Evolutionary conservation across 2,797 vertebrate species (phyloP).

Genomic region (Gouania willdenowi): DNA sequence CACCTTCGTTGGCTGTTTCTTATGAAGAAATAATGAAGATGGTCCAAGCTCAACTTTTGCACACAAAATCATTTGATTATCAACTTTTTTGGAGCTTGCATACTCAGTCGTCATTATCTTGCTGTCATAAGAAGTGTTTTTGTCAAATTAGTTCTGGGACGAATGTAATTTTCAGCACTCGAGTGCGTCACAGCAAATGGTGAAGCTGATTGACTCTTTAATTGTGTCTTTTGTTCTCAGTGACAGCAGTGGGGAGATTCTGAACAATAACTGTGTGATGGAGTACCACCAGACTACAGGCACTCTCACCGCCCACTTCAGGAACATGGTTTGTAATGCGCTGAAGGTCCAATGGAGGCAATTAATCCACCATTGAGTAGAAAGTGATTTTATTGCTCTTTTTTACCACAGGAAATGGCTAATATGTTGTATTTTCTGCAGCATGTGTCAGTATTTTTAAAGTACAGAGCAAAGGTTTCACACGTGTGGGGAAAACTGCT

Average conservation of each 20-base stretch:
- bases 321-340: conserved; percentile 81
- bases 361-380: neutral
- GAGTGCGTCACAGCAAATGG: neutral
- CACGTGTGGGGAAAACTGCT: too few species aligned
- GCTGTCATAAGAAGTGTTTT: too few species aligned
- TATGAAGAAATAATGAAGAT: too few species aligned
- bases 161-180: neutral
- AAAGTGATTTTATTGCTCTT: neutral
- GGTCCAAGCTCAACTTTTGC: too few species aligned
- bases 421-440: too few species aligned
- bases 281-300: conserved; percentile 84
- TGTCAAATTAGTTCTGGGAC: conserved; percentile 6
- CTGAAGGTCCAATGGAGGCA: neutral
- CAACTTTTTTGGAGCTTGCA: too few species aligned
- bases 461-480: too few species aligned
- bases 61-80: too few species aligned
- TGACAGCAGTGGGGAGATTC: conserved; percentile 93
- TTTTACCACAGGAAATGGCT: too few species aligned
- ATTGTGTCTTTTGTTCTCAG: conserved; percentile 61
- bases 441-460: too few species aligned
- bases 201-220: conserved; percentile 11
- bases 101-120: too few species aligned
- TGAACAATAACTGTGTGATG: conserved; percentile 97
- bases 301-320: conserved; percentile 84
- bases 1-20: too few species aligned